phyloP scores from a whole-genome alignment of 37 sponge, comb jelly and placozoan species.

The Diacarnus erythraeanus region DNA sequence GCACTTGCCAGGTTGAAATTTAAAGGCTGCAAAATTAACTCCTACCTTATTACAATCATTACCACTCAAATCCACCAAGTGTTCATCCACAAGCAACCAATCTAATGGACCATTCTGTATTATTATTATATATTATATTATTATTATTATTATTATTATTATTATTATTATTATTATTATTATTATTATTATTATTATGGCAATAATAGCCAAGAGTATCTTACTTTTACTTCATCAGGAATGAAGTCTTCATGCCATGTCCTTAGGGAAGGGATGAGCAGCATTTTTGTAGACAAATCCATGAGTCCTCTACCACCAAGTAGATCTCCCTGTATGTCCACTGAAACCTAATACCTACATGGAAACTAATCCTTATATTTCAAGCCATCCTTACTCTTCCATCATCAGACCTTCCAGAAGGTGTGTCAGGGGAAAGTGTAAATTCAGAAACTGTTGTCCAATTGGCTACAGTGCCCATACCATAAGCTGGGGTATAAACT shows the following conservation, averaged over 20 bases:
- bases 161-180: too few relatives aligned
- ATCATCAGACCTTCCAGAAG: constrained; percentile 59
- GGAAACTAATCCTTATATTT: background rate
- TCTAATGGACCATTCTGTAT: constrained; percentile 63
- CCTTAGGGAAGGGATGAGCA: constrained; percentile 58
- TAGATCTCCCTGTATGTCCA: constrained; percentile 69
- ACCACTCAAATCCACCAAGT: constrained; percentile 62
- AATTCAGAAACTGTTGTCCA: constrained; percentile 65
- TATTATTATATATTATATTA: too few relatives aligned
- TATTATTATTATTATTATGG: background rate
- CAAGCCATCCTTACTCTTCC: constrained; percentile 68
- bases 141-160: too few relatives aligned
- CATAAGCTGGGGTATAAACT: too few relatives aligned
- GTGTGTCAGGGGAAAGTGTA: constrained; percentile 35
- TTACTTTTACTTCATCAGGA: background rate
- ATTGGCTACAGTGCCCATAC: too few relatives aligned
- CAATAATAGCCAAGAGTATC: background rate
- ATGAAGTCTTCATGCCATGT: background rate
- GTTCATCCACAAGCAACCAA: constrained; percentile 74
- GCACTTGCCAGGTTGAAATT: constrained; percentile 51
- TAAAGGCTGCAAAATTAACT: constrained; percentile 56
- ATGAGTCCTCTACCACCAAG: constrained; percentile 36
- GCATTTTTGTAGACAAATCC: constrained; percentile 62
- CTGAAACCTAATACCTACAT: constrained; percentile 47
- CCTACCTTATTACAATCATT: constrained; percentile 71